Conservation (phyloP, 2,113 vertebrate species). For the Lethenteron camtschaticum region DNA sequence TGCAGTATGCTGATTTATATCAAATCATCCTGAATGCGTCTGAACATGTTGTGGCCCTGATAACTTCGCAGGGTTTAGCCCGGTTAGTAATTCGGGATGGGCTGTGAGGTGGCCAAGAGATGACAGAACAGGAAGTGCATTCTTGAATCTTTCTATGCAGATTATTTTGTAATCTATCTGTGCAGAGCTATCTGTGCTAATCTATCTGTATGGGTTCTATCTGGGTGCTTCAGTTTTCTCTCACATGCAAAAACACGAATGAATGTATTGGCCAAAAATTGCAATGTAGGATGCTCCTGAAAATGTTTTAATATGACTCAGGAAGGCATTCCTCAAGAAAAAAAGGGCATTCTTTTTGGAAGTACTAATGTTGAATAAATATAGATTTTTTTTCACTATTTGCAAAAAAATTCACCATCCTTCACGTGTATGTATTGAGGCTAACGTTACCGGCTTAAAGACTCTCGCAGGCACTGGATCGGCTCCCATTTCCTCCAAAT, state of each 20-base stretch:
- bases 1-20: too few species aligned
- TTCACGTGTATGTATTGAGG: too few species aligned
- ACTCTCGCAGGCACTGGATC: slow-evolving; percentile 58
- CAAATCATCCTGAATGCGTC: too few species aligned
- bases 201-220: slow-evolving; percentile 45
- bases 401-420: too few species aligned
- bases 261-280: too few species aligned
- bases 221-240: slow-evolving; percentile 10
- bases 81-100: too few species aligned
- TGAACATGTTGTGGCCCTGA: too few species aligned
- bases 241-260: too few species aligned
- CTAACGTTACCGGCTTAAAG: slow-evolving; percentile 40
- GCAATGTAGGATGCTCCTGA: slow-evolving; percentile 8
- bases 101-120: not conserved
- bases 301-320: slow-evolving; percentile 7
- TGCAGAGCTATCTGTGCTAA: slow-evolving; percentile 27
- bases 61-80: too few species aligned
- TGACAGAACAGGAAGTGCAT: not conserved
- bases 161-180: slow-evolving; percentile 32
- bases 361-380: too few species aligned
- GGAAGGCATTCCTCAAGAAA: too few species aligned
- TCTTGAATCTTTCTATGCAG: slow-evolving; percentile 27
- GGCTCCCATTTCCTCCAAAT: slow-evolving; percentile 50
- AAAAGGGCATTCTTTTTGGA: slow-evolving; percentile 9
- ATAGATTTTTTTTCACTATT: too few species aligned